These are phyloP conservation scores for Drosophila pectinifera DNA, from an alignment of 1,140 invertebrate species.

Conservation along the genomic window DNA sequence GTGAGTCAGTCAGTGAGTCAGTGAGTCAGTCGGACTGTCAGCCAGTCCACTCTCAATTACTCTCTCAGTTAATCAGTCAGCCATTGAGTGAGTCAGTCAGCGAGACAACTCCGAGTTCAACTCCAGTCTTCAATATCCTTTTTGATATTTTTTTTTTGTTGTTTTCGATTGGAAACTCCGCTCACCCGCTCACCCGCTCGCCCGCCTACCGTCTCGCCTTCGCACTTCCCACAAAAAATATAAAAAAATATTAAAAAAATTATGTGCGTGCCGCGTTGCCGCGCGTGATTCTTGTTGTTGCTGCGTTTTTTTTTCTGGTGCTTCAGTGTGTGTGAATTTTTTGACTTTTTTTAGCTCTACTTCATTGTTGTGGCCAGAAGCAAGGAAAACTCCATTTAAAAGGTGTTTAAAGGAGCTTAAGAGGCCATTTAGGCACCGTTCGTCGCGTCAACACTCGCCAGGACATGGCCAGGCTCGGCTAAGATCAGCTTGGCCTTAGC, in stretches of 20 bases:
- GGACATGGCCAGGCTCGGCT: constrained; percentile 16
- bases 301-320: constrained; percentile 29
- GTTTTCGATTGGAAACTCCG: constrained; percentile 16
- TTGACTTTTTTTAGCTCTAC: constrained; percentile 5
- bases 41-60: too few relatives aligned
- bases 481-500: constrained; percentile 12
- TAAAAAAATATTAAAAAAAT: not conserved
- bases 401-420: constrained; percentile 68
- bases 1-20: not conserved
- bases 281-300: constrained; percentile 47
- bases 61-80: constrained; percentile 4
- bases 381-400: constrained; percentile 26
- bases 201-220: constrained; percentile 1
- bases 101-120: constrained; percentile 10
- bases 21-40: constrained; percentile 7
- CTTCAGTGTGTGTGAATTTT: constrained; percentile 20
- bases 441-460: constrained; percentile 21
- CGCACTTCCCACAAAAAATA: constrained; percentile 6
- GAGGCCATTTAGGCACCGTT: constrained; percentile 29
- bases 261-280: constrained; percentile 49
- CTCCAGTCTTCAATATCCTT: constrained; percentile 18
- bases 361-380: not conserved
- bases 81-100: constrained; percentile 2
- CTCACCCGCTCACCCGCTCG: not conserved
- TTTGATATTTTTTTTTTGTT: constrained; percentile 17